Percentiles rank a stretch among this genome's conserved stretches.
These are phyloP conservation scores for Rallus crepitans DNA, from an alignment of 2,797 vertebrate genomes.

Conservation along the genomic window DNA sequence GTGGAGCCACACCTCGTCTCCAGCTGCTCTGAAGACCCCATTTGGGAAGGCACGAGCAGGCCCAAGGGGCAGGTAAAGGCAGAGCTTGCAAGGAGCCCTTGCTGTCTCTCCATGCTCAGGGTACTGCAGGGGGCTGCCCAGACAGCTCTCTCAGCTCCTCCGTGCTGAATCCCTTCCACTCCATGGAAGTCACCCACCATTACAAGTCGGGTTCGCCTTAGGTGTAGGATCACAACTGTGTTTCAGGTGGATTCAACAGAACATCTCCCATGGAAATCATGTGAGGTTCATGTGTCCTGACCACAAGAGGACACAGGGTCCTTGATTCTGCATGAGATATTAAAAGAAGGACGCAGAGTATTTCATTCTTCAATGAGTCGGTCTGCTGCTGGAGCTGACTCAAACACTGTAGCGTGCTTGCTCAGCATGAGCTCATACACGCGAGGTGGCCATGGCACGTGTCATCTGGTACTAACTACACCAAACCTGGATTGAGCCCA, in stretches of 20 bases:
- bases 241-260: background rate
- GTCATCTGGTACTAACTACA: background rate
- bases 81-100: background rate
- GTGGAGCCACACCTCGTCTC: background rate
- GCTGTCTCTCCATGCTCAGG: background rate
- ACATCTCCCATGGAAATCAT: background rate
- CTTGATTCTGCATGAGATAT: background rate
- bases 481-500: background rate
- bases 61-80: background rate
- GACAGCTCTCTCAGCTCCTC: background rate
- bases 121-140: background rate
- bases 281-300: background rate
- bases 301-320: background rate
- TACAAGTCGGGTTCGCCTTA: background rate
- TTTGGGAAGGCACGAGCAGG: background rate
- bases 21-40: background rate
- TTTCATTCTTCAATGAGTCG: background rate
- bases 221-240: background rate
- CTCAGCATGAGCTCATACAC: background rate
- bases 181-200: background rate
- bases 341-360: background rate
- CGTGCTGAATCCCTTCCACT: background rate
- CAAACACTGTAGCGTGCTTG: background rate
- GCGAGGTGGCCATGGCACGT: background rate
- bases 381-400: background rate